Conservation (phyloP, 2,113 vertebrate species). For the Fregata magnificens region DNA sequence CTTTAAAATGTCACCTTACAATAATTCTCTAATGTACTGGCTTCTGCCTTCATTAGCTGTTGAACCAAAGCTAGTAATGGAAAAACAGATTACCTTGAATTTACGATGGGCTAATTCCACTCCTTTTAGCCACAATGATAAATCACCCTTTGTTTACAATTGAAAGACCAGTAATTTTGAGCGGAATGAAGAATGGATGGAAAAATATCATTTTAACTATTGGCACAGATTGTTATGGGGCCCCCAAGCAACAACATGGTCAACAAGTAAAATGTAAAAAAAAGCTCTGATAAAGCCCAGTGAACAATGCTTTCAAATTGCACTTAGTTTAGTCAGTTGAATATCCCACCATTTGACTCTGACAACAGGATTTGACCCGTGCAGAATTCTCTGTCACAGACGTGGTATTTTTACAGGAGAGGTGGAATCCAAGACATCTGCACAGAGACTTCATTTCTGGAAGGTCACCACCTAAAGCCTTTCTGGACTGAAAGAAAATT, state of each 20-base stretch:
- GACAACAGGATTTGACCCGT: not conserved
- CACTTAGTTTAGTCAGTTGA: not conserved
- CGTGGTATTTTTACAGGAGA: not conserved
- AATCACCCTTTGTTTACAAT: constrained; percentile 25
- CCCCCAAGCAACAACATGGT: not conserved
- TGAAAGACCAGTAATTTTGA: not conserved
- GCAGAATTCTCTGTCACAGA: not conserved
- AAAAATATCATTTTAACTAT: not conserved
- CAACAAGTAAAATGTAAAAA: not conserved
- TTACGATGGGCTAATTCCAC: constrained; percentile 15
- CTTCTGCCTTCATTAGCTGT: constrained; percentile 32
- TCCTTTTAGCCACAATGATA: not conserved
- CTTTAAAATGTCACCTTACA: constrained; percentile 45
- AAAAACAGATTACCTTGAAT: constrained; percentile 47
- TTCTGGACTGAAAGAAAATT: not conserved
- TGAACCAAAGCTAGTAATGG: constrained; percentile 1
- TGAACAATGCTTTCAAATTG: not conserved
- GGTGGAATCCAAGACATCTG: not conserved
- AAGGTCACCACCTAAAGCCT: not conserved
- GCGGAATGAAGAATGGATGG: not conserved
- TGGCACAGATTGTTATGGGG: not conserved
- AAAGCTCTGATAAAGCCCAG: not conserved
- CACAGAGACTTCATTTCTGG: not conserved
- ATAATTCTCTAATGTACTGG: not conserved
- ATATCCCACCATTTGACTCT: not conserved